phyloP scores from a whole-genome alignment of 2,797 vertebrate species.

The Chaetodon trifasciatus region DNA sequence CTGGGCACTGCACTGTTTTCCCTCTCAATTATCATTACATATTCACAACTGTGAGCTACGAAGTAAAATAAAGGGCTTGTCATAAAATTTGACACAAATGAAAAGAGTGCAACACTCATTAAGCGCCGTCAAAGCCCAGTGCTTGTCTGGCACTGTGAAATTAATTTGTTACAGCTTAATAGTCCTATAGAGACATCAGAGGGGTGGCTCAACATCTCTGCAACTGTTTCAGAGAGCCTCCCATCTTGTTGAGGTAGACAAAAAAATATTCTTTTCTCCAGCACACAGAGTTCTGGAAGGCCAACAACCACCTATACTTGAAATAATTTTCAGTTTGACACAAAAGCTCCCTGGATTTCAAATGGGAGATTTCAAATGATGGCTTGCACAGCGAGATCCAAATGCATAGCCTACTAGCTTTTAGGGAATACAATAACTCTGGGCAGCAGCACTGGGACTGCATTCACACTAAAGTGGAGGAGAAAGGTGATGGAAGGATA shows the following conservation, averaged over 20 bases:
- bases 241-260: constrained; percentile 18
- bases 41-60: constrained; percentile 48
- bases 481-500: neutral
- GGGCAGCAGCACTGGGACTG: constrained; percentile 17
- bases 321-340: constrained; percentile 54
- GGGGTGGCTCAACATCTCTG: constrained; percentile 53
- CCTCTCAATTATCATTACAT: constrained; percentile 71
- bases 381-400: constrained; percentile 20
- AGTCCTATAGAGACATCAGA: constrained; percentile 64
- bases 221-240: constrained; percentile 52
- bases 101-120: constrained; percentile 71
- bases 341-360: constrained; percentile 45
- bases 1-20: constrained; percentile 63
- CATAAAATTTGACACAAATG: constrained; percentile 74
- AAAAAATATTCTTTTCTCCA: constrained; percentile 18
- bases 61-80: constrained; percentile 65
- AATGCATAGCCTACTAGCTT: constrained; percentile 17
- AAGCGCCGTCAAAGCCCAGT: constrained; percentile 63
- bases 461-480: constrained; percentile 6
- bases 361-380: constrained; percentile 53
- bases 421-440: constrained; percentile 52
- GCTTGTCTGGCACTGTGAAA: constrained; percentile 68
- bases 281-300: constrained; percentile 15
- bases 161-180: constrained; percentile 74
- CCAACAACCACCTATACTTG: constrained; percentile 46